These are phyloP conservation scores for Philypnodon macrostomus DNA, from an alignment of 2,797 vertebrate genomes.

Conservation along the genomic window DNA sequence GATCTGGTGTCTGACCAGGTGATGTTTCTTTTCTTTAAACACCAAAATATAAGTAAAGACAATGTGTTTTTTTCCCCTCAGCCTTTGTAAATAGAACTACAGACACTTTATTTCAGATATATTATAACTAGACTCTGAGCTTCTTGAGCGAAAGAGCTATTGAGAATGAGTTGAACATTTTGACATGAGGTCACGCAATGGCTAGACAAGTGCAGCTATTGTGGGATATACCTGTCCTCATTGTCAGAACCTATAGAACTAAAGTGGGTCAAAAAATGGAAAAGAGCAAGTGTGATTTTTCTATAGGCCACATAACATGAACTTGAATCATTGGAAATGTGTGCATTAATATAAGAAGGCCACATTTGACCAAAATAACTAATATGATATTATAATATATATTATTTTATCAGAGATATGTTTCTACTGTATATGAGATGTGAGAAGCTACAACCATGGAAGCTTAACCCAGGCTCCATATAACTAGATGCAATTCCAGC, in stretches of 20 bases:
- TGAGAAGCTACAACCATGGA: too few species aligned
- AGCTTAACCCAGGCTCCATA: too few species aligned
- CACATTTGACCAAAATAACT: too few species aligned
- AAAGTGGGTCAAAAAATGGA: slow-evolving; percentile 6
- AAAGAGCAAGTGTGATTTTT: background rate
- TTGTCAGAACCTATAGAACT: slow-evolving; percentile 1
- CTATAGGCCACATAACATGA: background rate
- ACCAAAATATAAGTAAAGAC: too few species aligned
- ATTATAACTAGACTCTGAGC: too few species aligned
- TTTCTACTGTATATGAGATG: too few species aligned
- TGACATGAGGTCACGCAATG: slow-evolving; percentile 8
- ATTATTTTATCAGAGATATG: too few species aligned
- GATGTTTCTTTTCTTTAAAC: slow-evolving; percentile 38
- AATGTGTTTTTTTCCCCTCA: too few species aligned
- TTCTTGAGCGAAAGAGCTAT: background rate
- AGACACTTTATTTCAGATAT: too few species aligned
- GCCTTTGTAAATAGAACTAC: background rate
- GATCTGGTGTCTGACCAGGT: slow-evolving; percentile 38
- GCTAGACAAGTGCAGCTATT: slow-evolving; percentile 7
- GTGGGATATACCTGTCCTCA: background rate
- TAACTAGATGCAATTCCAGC: background rate
- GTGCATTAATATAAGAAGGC: background rate
- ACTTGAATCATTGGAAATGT: background rate
- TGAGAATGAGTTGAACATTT: background rate
- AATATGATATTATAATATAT: too few species aligned